Percentiles rank a stretch among this genome's conserved stretches.
phyloP scores from a whole-genome alignment of 2,888 invertebrate species.

The Esperia sulphurella region DNA sequence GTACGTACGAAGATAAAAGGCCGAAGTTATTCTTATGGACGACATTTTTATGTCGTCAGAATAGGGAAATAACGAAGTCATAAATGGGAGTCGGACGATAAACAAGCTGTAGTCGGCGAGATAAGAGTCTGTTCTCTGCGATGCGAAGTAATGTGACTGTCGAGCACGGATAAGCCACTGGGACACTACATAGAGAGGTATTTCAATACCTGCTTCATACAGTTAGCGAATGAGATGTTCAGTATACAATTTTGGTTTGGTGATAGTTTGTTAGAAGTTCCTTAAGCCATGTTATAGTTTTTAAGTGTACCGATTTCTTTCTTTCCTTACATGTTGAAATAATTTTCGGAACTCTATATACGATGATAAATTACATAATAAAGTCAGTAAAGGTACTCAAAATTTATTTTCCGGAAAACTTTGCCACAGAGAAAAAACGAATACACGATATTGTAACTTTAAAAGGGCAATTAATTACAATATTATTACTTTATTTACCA shows the following conservation, averaged over 20 bases:
- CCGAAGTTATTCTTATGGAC: slow-evolving; percentile 62
- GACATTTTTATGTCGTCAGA: slow-evolving; percentile 73
- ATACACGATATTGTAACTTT: too few species aligned
- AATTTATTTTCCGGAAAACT: too few species aligned
- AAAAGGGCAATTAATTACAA: too few species aligned
- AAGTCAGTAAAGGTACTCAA: too few species aligned
- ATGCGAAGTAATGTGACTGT: slow-evolving; percentile 39
- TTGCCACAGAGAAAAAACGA: too few species aligned
- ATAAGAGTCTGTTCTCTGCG: slow-evolving; percentile 53
- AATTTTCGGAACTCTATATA: too few species aligned
- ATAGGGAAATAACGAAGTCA: slow-evolving; percentile 75
- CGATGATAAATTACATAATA: too few species aligned
- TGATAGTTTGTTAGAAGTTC: too few species aligned
- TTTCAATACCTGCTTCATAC: background rate
- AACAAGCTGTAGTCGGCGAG: slow-evolving; percentile 64
- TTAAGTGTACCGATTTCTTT: too few species aligned
- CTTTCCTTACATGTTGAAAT: too few species aligned
- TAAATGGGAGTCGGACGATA: slow-evolving; percentile 70
- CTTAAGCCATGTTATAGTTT: too few species aligned
- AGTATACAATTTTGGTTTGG: background rate
- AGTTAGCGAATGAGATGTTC: background rate
- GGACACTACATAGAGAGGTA: background rate
- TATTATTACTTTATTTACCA: too few species aligned
- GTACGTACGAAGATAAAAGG: slow-evolving; percentile 63
- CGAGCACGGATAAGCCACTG: slow-evolving; percentile 37